Conservation (phyloP, 2,888 invertebrate genomes). For the Slavum lentiscoides region DNA sequence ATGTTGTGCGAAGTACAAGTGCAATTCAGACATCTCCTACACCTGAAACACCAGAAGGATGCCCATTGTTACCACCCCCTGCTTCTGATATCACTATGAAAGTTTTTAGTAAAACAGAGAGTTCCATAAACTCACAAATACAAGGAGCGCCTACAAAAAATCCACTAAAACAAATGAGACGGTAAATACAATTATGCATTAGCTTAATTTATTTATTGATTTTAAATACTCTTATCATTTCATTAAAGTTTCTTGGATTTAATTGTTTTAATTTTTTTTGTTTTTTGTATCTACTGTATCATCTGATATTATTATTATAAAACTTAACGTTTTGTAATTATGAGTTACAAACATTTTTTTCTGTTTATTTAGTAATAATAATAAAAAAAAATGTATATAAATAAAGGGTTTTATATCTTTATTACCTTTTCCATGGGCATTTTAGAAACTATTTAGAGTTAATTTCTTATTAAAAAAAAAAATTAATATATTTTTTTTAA, state of each 20-base stretch:
- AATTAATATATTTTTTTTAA: too few relatives aligned
- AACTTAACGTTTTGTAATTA: constrained; percentile 6
- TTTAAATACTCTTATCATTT: not conserved
- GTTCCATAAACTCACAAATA: constrained; percentile 21
- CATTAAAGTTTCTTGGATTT: constrained; percentile 16
- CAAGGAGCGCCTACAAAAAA: constrained; percentile 44
- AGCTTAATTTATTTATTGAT: constrained; percentile 9
- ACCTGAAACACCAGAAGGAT: constrained; percentile 31
- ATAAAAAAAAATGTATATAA: not conserved
- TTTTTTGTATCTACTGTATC: not conserved
- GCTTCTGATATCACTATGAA: constrained; percentile 48
- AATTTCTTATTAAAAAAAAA: not conserved
- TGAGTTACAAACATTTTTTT: constrained; percentile 8
- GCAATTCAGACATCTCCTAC: constrained; percentile 8
- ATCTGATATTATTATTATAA: not conserved
- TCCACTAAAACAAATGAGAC: constrained; percentile 45
- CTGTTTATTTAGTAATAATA: not conserved
- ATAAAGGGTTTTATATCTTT: not conserved
- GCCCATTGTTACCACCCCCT: constrained; percentile 42
- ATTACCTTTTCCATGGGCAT: not conserved
- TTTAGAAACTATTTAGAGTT: not conserved
- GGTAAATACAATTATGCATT: constrained; percentile 31
- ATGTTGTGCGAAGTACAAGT: constrained; percentile 21
- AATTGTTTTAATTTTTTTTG: constrained; percentile 2
- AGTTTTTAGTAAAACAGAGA: constrained; percentile 26